These are phyloP conservation scores for Nomada ferruginata DNA, from an alignment of 2,888 invertebrate genomes.

Conservation along the genomic window DNA sequence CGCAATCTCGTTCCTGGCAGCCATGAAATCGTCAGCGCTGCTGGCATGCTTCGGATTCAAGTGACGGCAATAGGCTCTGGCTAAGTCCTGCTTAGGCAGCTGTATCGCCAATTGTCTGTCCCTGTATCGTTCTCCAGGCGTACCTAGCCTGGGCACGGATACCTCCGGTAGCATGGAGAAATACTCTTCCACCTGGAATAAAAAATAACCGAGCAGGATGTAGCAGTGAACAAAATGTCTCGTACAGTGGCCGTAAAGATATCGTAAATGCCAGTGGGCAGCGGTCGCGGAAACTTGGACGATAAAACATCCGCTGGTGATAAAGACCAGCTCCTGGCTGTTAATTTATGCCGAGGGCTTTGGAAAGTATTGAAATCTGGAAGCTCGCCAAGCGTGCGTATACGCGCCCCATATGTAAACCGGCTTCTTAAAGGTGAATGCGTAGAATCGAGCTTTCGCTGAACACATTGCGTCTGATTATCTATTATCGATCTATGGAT, in stretches of 20 bases:
- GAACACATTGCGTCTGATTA: constrained; percentile 6
- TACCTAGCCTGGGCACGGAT: constrained; percentile 89
- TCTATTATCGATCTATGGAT: neutral
- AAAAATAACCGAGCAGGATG: neutral
- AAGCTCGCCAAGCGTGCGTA: constrained; percentile 72
- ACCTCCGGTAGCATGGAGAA: constrained; percentile 93
- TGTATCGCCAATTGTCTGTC: constrained; percentile 94
- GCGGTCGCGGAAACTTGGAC: constrained; percentile 30
- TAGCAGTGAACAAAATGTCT: neutral
- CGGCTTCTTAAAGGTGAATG: constrained; percentile 50
- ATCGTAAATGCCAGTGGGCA: constrained; percentile 49
- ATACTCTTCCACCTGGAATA: constrained; percentile 93
- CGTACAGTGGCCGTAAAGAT: constrained; percentile 26
- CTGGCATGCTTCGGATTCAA: constrained; percentile 91
- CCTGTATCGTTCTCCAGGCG: constrained; percentile 92
- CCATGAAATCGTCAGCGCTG: constrained; percentile 97
- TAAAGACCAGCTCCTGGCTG: constrained; percentile 54
- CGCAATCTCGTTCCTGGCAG: constrained; percentile 97
- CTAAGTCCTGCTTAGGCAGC: constrained; percentile 97
- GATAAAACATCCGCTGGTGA: constrained; percentile 61
- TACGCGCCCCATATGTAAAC: constrained; percentile 64
- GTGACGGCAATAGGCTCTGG: constrained; percentile 94
- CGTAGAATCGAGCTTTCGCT: constrained; percentile 16
- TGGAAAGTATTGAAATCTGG: constrained; percentile 78
- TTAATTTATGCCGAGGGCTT: constrained; percentile 72